Evolutionary conservation across 2,888 invertebrate species (phyloP).

Genomic region (Arrhopalites spinosus): DNA sequence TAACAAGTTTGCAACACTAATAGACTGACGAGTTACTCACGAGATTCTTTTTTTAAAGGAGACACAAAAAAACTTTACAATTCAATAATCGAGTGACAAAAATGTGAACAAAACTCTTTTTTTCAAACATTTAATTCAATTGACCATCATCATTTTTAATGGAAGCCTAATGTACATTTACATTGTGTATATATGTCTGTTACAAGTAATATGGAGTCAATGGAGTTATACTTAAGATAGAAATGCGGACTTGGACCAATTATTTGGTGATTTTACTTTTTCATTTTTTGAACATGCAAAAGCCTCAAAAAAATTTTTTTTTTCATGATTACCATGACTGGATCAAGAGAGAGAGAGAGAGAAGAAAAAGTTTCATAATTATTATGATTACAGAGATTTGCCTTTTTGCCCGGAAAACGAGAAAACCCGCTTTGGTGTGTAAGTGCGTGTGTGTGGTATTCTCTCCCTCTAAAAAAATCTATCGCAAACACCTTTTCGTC

Average conservation of each 20-base stretch:
- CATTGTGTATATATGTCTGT: neutral
- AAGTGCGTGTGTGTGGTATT: slow-evolving; percentile 3
- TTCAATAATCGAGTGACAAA: neutral
- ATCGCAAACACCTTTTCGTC: neutral
- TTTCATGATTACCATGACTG: neutral
- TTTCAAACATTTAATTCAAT: neutral
- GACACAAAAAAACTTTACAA: neutral
- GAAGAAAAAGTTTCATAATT: too few species aligned
- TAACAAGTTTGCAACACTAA: neutral
- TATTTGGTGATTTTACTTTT: neutral
- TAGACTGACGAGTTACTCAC: neutral
- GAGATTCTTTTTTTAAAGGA: neutral
- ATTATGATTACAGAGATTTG: slow-evolving; percentile 14
- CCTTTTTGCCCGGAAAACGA: slow-evolving; percentile 12
- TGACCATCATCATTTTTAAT: neutral
- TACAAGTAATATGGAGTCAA: too few species aligned
- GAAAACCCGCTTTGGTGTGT: slow-evolving; percentile 17
- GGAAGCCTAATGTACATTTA: neutral
- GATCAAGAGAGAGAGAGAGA: too few species aligned
- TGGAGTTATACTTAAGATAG: neutral
- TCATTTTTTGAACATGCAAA: neutral
- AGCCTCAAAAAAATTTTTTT: neutral
- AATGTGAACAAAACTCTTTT: neutral
- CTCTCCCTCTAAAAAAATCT: neutral
- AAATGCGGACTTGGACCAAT: too few species aligned